These are phyloP conservation scores for Tympanuchus pallidicinctus DNA, from an alignment of 2,113 vertebrate species.

Conservation along the genomic window DNA sequence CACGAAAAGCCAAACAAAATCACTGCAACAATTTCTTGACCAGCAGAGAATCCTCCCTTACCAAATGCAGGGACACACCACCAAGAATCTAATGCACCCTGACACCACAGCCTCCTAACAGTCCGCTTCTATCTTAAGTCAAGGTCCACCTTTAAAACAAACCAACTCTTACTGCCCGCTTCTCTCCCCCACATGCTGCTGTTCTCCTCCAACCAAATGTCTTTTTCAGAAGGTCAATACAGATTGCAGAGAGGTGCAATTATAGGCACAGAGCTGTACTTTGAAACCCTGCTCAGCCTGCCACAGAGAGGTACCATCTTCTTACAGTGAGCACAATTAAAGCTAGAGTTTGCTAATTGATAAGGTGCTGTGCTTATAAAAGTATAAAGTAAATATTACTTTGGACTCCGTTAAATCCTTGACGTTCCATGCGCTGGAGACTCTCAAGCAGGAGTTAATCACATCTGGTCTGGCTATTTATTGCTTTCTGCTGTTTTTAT, in stretches of 20 bases:
- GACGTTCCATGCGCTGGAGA: not conserved
- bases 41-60: not conserved
- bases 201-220: conserved; percentile 10
- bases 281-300: conserved; percentile 61
- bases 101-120: not conserved
- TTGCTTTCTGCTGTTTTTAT: not conserved
- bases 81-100: not conserved
- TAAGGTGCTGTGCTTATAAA: not conserved
- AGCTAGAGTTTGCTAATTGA: conserved; percentile 48
- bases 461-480: not conserved
- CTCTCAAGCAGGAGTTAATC: not conserved
- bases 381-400: conserved; percentile 38
- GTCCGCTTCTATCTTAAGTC: not conserved
- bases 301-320: conserved; percentile 38
- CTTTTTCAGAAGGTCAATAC: conserved; percentile 46
- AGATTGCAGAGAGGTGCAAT: conserved; percentile 45
- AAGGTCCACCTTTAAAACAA: conserved; percentile 42
- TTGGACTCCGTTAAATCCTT: conserved; percentile 5
- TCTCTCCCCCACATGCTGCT: not conserved
- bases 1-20: not conserved
- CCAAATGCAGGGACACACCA: not conserved
- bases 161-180: not conserved
- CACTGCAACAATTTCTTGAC: not conserved
- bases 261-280: conserved; percentile 46
- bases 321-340: not conserved